Base-by-base conservation (phyloP, 2,888 invertebrate species). In the Acanthosoma haemorrhoidale region DNA sequence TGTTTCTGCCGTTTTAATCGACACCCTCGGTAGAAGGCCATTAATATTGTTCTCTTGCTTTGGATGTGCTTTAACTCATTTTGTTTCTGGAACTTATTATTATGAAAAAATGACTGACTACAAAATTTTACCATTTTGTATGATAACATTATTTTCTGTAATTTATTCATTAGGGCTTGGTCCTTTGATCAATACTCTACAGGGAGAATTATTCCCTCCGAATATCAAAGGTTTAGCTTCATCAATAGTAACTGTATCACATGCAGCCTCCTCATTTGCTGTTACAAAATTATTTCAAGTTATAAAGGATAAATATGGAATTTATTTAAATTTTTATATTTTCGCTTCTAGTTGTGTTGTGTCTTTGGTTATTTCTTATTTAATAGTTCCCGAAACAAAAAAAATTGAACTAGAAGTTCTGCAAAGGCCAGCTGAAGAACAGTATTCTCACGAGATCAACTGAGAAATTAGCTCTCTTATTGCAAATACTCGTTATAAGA, bases 221-320 rank as follows among this genome's bases (percentile, higher is more conserved):
- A 68, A 71, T 41, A 68, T 75, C 9, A 75, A 75, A 72, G 75
- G 74, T 8, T 31, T 74, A 13, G 73, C 75, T 16, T 73, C 75
- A 3, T 73, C 75, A 0, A 70, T 73, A n/a, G 69, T 70, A 4
- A 74, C 75, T 18, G 43, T 75, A 18, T 70, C 73, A 36, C 75
- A 75, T 69, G 75, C 73, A 16, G 70, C 70, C 32, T 69, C 74
- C 2, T 71, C 73, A 4, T 74, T 74, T 60, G 69, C 73, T 2
- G 75, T 75, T 11, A 75, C 75, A 4, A 75, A 75, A 74, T 68
- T 72, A 9, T 75, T 73, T 58, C 73, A 73, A 64, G 69, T 72
- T 11, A 61, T 72, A 38, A 51, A 32, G 25, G 71, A 66, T 31
- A 31, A 66, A 32, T 36, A 61, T n/a, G 73, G 74, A 2, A 69